phyloP scores from a whole-genome alignment of 2,797 vertebrate genomes.

The Cyprinella venusta region DNA sequence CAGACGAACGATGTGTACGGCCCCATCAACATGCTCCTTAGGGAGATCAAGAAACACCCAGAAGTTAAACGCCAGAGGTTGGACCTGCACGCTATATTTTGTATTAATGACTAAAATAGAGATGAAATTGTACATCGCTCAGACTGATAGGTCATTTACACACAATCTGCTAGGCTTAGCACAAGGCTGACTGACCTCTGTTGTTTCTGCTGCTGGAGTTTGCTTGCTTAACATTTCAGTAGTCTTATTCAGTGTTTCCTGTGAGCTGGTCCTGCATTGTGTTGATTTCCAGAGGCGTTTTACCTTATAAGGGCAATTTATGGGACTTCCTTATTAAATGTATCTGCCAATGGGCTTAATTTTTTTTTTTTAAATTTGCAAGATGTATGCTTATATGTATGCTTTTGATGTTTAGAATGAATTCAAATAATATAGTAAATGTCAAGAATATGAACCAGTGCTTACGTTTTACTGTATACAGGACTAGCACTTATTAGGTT shows the following conservation, averaged over 20 bases:
- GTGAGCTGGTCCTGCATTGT: background rate
- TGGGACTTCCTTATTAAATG: background rate
- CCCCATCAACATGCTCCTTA: constrained; percentile 87
- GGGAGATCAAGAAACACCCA: constrained; percentile 78
- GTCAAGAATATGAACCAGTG: background rate
- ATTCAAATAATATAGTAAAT: background rate
- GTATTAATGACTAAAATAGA: background rate
- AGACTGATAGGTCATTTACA: background rate
- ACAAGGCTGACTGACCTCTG: background rate
- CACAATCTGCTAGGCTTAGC: background rate
- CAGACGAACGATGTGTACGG: constrained; percentile 91
- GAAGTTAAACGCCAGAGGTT: constrained; percentile 89
- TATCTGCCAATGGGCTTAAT: background rate
- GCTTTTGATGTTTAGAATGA: background rate
- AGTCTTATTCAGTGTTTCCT: background rate
- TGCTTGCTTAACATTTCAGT: background rate
- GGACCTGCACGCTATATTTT: constrained; percentile 27
- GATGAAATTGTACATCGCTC: background rate
- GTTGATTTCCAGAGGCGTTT: background rate
- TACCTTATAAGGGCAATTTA: background rate
- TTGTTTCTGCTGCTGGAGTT: background rate
- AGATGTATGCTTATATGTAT: background rate
- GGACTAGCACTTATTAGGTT: background rate
- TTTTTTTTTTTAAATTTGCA: background rate
- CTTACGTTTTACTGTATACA: background rate